phyloP scores from a whole-genome alignment of 2,888 invertebrate genomes.

The Heliconius ismenius region DNA sequence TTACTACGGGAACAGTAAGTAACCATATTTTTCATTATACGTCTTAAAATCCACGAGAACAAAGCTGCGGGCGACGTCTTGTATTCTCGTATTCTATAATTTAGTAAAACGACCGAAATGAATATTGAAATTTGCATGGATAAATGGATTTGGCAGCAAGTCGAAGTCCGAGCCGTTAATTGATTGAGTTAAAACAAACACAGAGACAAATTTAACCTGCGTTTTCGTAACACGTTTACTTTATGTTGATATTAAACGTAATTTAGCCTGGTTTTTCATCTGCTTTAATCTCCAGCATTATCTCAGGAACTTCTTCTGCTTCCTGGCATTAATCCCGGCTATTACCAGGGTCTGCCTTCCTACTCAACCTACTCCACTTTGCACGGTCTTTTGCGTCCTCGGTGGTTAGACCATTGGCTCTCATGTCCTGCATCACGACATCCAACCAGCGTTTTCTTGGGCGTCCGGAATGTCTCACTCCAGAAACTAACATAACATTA shows the following conservation, averaged over 20 bases:
- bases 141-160: slow-evolving; percentile 11
- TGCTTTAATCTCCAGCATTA: not conserved
- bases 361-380: too few relatives aligned
- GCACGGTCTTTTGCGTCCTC: too few relatives aligned
- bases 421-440: too few relatives aligned
- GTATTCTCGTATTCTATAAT: not conserved
- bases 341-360: too few relatives aligned
- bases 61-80: not conserved
- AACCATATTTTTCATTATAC: too few relatives aligned
- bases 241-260: not conserved
- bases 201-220: slow-evolving; percentile 1
- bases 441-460: too few relatives aligned
- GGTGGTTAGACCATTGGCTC: too few relatives aligned
- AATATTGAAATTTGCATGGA: slow-evolving; percentile 9
- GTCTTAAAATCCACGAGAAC: too few relatives aligned
- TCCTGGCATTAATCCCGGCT: too few relatives aligned
- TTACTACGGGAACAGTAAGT: too few relatives aligned
- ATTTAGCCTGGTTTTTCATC: not conserved
- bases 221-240: not conserved
- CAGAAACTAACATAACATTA: too few relatives aligned
- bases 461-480: too few relatives aligned
- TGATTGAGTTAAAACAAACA: slow-evolving; percentile 17
- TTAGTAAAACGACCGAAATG: not conserved
- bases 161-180: not conserved
- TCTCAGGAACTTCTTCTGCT: not conserved